A percentile compares a stretch with the other conserved stretches of the same genome.
These are phyloP conservation scores for Engraulis encrasicolus DNA, from an alignment of 2,113 vertebrate genomes.

Conservation along the genomic window DNA sequence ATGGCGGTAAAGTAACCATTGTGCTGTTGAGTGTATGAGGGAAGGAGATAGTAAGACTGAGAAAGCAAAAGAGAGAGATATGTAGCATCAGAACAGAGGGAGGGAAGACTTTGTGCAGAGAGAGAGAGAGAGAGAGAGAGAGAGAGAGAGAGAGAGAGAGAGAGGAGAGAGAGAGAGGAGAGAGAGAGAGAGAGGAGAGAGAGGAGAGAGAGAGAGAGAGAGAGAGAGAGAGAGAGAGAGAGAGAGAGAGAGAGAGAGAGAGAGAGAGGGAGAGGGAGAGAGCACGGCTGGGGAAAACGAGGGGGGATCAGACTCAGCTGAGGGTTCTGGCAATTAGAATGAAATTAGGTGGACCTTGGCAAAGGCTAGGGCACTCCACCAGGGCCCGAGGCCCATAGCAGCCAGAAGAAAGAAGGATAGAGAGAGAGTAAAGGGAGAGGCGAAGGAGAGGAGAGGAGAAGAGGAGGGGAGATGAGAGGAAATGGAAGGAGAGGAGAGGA, in stretches of 20 bases:
- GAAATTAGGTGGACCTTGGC: slow-evolving; percentile 80
- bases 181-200: too few relatives aligned
- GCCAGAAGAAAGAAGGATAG: slow-evolving; percentile 59
- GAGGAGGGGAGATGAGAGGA: slow-evolving; percentile 6
- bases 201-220: slow-evolving; percentile 35
- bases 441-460: slow-evolving; percentile 26
- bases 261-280: slow-evolving; percentile 40
- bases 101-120: too few relatives aligned
- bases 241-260: slow-evolving; percentile 44
- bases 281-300: slow-evolving; percentile 61
- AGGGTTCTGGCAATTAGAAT: slow-evolving; percentile 75
- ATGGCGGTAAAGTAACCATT: too few relatives aligned
- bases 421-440: slow-evolving; percentile 45
- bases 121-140: too few relatives aligned
- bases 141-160: too few relatives aligned
- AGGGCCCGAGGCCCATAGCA: not conserved
- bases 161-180: too few relatives aligned
- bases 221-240: slow-evolving; percentile 62
- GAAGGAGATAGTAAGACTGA: slow-evolving; percentile 53
- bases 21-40: too few relatives aligned
- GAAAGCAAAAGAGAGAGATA: slow-evolving; percentile 54
- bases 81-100: slow-evolving; percentile 22
- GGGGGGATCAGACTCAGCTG: slow-evolving; percentile 68
- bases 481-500: slow-evolving; percentile 48
- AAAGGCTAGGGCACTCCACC: slow-evolving; percentile 68